A percentile compares a stretch with the other conserved stretches of the same genome.
phyloP scores from a whole-genome alignment of 2,113 vertebrate genomes.

The Neogobius melanostomus region DNA sequence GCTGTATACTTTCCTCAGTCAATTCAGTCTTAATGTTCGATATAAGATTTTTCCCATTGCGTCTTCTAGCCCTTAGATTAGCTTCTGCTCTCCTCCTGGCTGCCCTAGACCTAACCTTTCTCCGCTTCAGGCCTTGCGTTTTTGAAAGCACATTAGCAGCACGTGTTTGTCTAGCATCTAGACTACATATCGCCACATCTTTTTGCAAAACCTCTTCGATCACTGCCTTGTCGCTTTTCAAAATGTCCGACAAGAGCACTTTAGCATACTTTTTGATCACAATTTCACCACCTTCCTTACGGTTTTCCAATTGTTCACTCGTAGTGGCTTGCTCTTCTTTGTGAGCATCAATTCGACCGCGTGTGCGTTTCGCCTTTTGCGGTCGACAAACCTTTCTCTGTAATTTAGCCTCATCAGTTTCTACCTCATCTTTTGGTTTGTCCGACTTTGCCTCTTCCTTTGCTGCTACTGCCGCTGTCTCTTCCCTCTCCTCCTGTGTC shows the following conservation, averaged over 20 bases:
- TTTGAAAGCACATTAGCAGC: neutral
- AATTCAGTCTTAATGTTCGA: neutral
- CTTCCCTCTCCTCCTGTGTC: slow-evolving; percentile 16
- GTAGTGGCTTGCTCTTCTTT: slow-evolving; percentile 12
- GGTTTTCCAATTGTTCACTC: slow-evolving; percentile 3
- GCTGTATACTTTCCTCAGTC: slow-evolving; percentile 12
- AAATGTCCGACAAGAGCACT: slow-evolving; percentile 72
- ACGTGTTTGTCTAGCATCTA: slow-evolving; percentile 10
- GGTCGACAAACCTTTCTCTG: neutral
- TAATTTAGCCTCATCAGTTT: slow-evolving; percentile 12
- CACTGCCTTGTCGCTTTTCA: slow-evolving; percentile 54
- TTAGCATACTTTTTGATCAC: slow-evolving; percentile 67
- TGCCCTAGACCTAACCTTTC: slow-evolving; percentile 32
- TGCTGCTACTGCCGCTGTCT: slow-evolving; percentile 12
- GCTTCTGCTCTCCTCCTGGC: slow-evolving; percentile 38
- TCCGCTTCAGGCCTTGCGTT: slow-evolving; percentile 19
- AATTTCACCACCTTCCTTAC: slow-evolving; percentile 42
- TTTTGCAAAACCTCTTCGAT: slow-evolving; percentile 24
- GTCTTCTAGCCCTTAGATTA: slow-evolving; percentile 24
- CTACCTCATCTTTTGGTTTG: slow-evolving; percentile 9
- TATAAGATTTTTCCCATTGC: slow-evolving; percentile 2
- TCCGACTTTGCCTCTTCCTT: slow-evolving; percentile 21
- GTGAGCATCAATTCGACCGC: slow-evolving; percentile 7
- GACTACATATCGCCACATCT: neutral
- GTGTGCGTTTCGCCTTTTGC: slow-evolving; percentile 10